Base-by-base conservation (phyloP, 2,797 vertebrate species). In the Lutjanus campechanus region DNA sequence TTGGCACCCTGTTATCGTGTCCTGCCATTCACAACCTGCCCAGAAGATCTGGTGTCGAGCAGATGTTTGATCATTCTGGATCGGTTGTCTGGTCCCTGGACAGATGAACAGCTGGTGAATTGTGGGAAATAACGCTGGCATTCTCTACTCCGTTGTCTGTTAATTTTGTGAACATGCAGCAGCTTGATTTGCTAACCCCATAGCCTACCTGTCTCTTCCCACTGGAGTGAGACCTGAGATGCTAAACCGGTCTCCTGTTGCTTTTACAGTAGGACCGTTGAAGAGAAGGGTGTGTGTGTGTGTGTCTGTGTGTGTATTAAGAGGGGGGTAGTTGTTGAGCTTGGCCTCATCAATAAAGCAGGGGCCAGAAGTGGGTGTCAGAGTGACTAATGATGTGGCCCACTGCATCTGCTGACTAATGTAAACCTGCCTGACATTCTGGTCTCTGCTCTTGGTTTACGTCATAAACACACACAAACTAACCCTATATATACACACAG, bases 361-460 rank as follows among this genome's bases (percentile, higher is more conserved):
- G 78, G 59, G 86, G 70, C 88, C 86, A 91, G 89, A 95, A 90
- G 93, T 94, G 89, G 88, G 92, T 95, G 94, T 93, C 93, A 93
- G 85, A 90, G 90, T 95, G 92, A 95, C 92, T 95, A 95, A 95
- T 90, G 89, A 93, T 93, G 89, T 89, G 87, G 90, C 85, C 86
- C 80, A 73, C 86, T 93, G 86, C 88, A 90, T 95, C 84, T 95
- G 93, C 95, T 94, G 94, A 95, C 93, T 94, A 95, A 93, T 93
- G 90, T 90, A 93, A 94, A 92, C 89, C 90, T 89, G 84, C 83
- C 78, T 91, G 91, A 93, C 89, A 87, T 93, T 90, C 84, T 85
- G 84, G 69, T 90, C 80, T 89, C 79, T 86, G 83, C 81, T 88
- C 83, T 84, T 25, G 51, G 68, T 88, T 81, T 68, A 90, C 72